Evolutionary conservation across 2,888 invertebrate genomes (phyloP).

Genomic region (Plebejus melissa): DNA sequence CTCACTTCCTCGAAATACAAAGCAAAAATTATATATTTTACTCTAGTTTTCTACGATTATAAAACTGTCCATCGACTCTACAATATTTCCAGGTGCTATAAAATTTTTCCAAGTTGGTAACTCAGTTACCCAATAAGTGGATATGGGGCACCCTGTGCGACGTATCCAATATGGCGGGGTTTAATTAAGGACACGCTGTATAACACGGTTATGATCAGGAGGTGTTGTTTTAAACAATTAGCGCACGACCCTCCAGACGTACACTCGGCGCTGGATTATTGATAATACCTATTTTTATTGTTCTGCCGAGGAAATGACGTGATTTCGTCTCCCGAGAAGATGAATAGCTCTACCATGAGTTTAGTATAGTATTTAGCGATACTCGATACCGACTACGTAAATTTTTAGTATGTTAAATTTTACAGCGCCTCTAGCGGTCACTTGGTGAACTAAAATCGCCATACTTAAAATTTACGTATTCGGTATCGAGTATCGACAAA

Average conservation of each 20-base stretch:
- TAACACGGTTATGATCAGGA: conserved; percentile 19
- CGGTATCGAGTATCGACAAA: no score
- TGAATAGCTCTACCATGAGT: no score
- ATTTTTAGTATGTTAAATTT: no score
- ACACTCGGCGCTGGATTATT: background rate
- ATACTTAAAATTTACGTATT: no score
- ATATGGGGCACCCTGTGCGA: background rate
- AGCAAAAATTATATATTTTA: no score
- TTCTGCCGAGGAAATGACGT: no score
- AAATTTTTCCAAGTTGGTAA: background rate
- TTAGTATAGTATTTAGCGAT: no score
- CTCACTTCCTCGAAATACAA: background rate
- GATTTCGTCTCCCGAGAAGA: no score
- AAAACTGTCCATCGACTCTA: background rate
- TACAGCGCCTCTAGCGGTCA: no score
- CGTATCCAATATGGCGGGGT: conserved; percentile 6
- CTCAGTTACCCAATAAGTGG: background rate
- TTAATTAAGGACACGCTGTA: conserved; percentile 17
- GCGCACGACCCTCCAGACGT: conserved; percentile 10
- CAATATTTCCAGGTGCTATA: background rate
- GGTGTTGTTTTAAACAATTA: conserved; percentile 23
- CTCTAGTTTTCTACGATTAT: background rate
- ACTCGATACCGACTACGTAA: no score
- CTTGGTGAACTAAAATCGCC: no score
- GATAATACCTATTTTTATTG: background rate